Base-by-base conservation (phyloP, 2,797 vertebrate species). In the Acipenser transmontanus region DNA sequence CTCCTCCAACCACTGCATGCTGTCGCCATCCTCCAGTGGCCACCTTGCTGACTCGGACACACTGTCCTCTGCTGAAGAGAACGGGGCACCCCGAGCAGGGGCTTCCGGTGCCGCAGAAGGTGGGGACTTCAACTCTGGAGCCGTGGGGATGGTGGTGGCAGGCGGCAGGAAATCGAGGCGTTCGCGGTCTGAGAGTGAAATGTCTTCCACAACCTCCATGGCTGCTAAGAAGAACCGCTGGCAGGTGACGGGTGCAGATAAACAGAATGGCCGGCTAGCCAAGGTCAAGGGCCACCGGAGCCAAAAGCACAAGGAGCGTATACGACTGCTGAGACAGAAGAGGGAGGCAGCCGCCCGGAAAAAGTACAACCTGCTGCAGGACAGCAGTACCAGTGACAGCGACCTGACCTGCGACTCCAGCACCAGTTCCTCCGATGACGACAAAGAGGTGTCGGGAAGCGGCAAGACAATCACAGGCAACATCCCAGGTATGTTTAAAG, bases 371-470 rank as follows among this genome's bases (percentile, higher is more conserved):
- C 86, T 98, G 87, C 92, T 99, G 83, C 97, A 98, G 92, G 94
- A 98, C 91, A 99, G 96, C 91, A 99, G 96, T 85, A 99, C 96
- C 62, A 98, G 97, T 48, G 97, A 99, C 80, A 99, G 96, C 69
- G 96, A 99, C 89, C 92, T 98, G 81, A 98, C 97, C 1, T 98
- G 95, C 73, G 94, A 97, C 84, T 98, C 97, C 1, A 93, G 87
- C 79, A 88, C 84, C 0, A 91, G 87, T 66, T 91, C 89, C 0
- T 91, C 90, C 8, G 93, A 94, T 1, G 94, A 95, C 0, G 93
- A 95, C 0, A 94, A 95, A 64, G 93, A 94, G 79, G 92, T 94
- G 77, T 95, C 93, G 76, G 93, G 93, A 85, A 95, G 92, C 80
- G 94, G 94, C 91, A 97, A 97, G 92, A 94, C 95, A 90, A 94